Conservation (phyloP, 2,113 vertebrate species). For the Brienomyrus brachyistius region DNA sequence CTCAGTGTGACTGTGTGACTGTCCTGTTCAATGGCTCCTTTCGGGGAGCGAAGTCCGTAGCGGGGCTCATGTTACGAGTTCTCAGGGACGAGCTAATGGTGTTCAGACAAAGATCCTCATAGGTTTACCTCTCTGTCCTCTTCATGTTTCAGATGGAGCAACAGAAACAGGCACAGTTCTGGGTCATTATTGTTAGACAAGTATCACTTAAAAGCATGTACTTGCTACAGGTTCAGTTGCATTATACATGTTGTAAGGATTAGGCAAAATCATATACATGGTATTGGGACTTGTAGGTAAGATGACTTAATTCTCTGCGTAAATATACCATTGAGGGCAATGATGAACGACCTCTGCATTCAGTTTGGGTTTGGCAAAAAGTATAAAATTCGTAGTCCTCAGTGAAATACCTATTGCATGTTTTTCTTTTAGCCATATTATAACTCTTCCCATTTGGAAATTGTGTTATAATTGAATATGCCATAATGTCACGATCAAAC, state of each 20-base stretch:
- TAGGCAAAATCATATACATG: neutral
- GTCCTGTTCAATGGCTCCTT: neutral
- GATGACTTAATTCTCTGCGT: neutral
- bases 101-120: neutral
- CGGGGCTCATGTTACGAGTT: neutral
- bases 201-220: neutral
- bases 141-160: neutral
- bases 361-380: neutral
- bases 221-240: neutral
- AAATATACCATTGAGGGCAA: neutral
- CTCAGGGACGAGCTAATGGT: neutral
- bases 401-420: neutral
- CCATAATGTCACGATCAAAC: neutral
- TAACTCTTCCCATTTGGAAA: neutral
- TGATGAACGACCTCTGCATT: neutral
- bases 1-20: neutral
- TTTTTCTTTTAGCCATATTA: neutral
- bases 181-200: constrained; percentile 3
- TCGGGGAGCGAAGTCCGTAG: neutral
- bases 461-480: neutral
- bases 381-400: neutral
- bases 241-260: neutral
- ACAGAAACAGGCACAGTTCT: neutral
- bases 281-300: neutral
- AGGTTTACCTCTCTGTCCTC: neutral